Evolutionary conservation across 1,140 invertebrate species (phyloP).

Genomic region (Lepidurus couesii): DNA sequence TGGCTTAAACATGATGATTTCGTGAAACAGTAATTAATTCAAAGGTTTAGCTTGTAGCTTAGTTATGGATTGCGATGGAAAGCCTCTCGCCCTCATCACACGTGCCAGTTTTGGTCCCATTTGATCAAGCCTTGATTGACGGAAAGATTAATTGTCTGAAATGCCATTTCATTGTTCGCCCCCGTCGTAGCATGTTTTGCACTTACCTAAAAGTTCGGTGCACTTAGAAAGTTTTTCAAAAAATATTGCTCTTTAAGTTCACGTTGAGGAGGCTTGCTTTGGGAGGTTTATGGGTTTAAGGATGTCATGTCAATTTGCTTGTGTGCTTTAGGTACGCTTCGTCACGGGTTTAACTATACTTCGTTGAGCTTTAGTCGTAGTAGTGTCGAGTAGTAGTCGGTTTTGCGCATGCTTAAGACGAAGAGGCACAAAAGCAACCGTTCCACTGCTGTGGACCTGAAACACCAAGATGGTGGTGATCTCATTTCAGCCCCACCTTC

Average conservation of each 20-base stretch:
- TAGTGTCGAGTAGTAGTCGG: background rate
- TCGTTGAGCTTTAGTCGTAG: slow-evolving; percentile 8
- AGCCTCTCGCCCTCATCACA: slow-evolving; percentile 12
- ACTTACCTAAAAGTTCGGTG: background rate
- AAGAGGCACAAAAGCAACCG: background rate
- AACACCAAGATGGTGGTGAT: background rate
- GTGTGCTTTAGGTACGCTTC: slow-evolving; percentile 17
- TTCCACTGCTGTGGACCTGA: background rate
- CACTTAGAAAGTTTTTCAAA: no score
- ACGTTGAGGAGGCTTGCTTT: background rate
- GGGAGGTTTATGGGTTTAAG: background rate
- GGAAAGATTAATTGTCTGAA: background rate
- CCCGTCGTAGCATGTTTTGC: background rate
- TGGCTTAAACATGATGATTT: background rate
- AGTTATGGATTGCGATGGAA: background rate
- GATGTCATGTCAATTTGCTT: background rate
- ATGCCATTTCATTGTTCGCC: background rate
- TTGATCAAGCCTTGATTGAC: slow-evolving; percentile 8
- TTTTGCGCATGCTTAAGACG: background rate
- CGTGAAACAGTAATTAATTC: background rate
- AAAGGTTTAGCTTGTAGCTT: background rate
- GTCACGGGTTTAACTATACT: background rate
- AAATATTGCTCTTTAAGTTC: no score
- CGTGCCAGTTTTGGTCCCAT: slow-evolving; percentile 20
- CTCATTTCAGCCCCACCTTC: slow-evolving; percentile 7